Base-by-base conservation (phyloP, 35 echinoderm and acorn worm genomes). In the Acanthaster planci region DNA sequence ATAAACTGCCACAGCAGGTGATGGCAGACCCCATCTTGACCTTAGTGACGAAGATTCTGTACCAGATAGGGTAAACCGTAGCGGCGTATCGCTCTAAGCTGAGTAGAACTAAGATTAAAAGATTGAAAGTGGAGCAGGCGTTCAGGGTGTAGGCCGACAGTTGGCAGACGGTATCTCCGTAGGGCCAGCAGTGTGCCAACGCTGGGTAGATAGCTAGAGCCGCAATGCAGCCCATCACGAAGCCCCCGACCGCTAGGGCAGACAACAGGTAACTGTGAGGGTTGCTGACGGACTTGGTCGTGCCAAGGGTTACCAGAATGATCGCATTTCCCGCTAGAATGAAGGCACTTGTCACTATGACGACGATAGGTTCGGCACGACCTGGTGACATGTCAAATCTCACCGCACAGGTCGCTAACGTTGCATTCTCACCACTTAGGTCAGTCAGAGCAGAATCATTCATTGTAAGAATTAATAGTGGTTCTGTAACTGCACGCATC, bases 61-160 rank as follows among this genome's bases (percentile, higher is more conserved):
- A 59, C 27, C 16, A n/a, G 19, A 59, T 5, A n/a, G 56, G 87
- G 30, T 83, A 59, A 35, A 81, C 64, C 5, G 82, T 79, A 5
- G 87, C 87, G 9, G 82, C n/a, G 77, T 82, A 89, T 34, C 87
- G 39, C 79, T 89, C 87, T 10, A 80, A 29, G 55, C 87, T 89
- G 15, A 89, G 30, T 15, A 59, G 80, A 29, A 89, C 47, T 12
- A 79, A 52, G 35, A 89, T 40, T 37, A 89, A 89, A 35, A 72
- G 80, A 39, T 78, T 81, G 36, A 81, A 81, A 19, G 54, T 51
- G 39, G 72, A 21, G 38, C 87, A 82, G 9, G 82, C 50, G 47
- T 89, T 78, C 21, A 84, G 82, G 2, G 75, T 12, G 34, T 60
- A 81, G 18, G 77, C 87, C 36, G 42, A 35, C 29, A 89, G 34